A percentile compares a stretch with the other conserved stretches of the same genome.
Conservation (phyloP, 2,797 vertebrate genomes). For the Carcharodon carcharias region DNA sequence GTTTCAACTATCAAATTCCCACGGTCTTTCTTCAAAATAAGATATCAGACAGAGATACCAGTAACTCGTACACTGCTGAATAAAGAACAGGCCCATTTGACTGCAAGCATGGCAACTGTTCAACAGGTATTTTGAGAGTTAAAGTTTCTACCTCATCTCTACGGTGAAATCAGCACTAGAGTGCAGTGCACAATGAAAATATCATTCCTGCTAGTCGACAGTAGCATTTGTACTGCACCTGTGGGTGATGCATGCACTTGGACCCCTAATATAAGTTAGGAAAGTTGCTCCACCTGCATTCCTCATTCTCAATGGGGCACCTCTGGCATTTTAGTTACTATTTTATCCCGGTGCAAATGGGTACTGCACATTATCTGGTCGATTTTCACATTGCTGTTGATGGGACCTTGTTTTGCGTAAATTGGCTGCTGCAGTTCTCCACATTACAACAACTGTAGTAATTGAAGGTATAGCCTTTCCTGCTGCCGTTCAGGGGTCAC, state of each 20-base stretch:
- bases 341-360: background rate
- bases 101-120: background rate
- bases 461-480: too few relatives aligned
- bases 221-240: background rate
- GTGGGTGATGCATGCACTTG: background rate
- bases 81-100: background rate
- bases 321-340: background rate
- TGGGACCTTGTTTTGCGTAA: background rate
- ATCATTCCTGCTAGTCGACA: background rate
- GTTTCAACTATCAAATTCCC: constrained; percentile 37
- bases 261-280: background rate
- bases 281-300: background rate
- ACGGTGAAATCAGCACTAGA: background rate
- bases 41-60: constrained; percentile 8
- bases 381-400: background rate
- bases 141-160: background rate
- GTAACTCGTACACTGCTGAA: constrained; percentile 22
- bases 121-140: constrained; percentile 1
- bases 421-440: background rate
- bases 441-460: background rate
- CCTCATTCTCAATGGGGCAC: background rate
- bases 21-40: constrained; percentile 36
- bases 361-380: background rate
- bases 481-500: too few relatives aligned
- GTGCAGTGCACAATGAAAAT: background rate